Percentiles rank a stretch among this genome's conserved stretches.
phyloP scores from a whole-genome alignment of 1,140 invertebrate species.

The Holotrichia oblita region DNA sequence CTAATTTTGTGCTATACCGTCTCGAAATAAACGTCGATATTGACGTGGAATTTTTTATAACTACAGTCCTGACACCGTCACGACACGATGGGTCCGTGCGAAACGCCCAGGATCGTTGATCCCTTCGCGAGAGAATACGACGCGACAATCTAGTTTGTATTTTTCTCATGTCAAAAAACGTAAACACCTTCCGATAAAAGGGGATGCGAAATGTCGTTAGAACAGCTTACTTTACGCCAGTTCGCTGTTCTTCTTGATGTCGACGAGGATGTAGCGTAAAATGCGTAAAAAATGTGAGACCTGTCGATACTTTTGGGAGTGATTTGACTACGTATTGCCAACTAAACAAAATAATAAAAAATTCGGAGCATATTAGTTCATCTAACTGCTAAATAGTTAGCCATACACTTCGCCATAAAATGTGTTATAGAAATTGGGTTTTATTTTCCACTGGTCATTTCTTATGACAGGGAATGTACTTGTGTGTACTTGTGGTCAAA shows the following conservation, averaged over 20 bases:
- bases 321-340: neutral
- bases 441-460: too few species aligned
- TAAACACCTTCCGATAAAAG: conserved; percentile 6
- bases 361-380: neutral
- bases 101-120: neutral
- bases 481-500: too few species aligned
- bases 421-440: too few species aligned
- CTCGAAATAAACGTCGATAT: neutral
- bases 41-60: conserved; percentile 1
- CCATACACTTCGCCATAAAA: too few species aligned
- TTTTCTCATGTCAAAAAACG: conserved; percentile 13
- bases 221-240: conserved; percentile 15
- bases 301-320: neutral
- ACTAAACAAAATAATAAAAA: conserved; percentile 4
- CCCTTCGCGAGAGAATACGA: neutral
- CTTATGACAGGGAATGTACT: too few species aligned
- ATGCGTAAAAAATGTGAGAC: neutral
- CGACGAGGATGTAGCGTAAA: neutral
- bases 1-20: neutral
- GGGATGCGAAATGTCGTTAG: neutral
- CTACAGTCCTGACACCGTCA: neutral
- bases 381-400: too few species aligned
- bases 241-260: conserved; percentile 12
- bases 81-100: neutral
- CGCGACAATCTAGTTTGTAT: neutral